Conservation (phyloP, 2,113 vertebrate species). For the Protobothrops mucrosquamatus region DNA sequence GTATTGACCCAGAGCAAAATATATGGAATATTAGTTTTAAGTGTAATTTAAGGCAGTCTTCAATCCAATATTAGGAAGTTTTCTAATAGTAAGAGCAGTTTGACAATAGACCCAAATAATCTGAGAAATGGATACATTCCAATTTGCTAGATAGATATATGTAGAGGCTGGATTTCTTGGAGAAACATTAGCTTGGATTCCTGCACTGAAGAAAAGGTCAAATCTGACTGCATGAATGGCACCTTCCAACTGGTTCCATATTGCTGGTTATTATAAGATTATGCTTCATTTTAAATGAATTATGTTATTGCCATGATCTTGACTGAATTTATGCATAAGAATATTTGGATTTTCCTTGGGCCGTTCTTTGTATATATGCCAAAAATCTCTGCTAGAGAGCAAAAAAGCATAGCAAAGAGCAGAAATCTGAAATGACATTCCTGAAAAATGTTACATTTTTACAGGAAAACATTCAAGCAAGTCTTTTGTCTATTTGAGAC, state of each 20-base stretch:
- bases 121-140: background rate
- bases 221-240: background rate
- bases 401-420: background rate
- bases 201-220: background rate
- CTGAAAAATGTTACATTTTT: background rate
- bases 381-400: background rate
- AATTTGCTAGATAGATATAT: background rate
- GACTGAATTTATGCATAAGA: background rate
- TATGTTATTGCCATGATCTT: background rate
- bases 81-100: background rate
- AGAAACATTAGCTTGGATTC: background rate
- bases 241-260: background rate
- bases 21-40: background rate
- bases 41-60: background rate
- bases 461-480: background rate
- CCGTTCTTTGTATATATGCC: background rate
- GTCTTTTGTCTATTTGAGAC: constrained; percentile 21
- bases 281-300: background rate
- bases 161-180: background rate
- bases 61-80: background rate
- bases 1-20: background rate
- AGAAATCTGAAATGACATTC: background rate
- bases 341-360: background rate
- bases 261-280: background rate
- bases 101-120: background rate